Evolutionary conservation across 2,113 vertebrate genomes (phyloP).

Genomic region (Plestiodon gilberti): DNA sequence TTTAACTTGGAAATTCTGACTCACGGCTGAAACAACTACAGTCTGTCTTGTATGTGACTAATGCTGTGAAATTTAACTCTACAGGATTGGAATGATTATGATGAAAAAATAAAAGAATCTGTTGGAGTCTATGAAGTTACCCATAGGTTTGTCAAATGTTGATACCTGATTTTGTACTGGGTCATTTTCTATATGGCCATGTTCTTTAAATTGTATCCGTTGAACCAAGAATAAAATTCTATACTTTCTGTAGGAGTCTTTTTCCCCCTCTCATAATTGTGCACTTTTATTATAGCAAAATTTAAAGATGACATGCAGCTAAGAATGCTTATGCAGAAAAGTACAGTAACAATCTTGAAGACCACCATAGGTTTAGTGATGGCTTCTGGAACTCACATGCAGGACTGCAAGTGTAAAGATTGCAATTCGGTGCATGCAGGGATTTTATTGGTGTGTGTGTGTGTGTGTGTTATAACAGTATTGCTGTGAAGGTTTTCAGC

Average conservation of each 20-base stretch:
- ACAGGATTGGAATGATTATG: conserved; percentile 98
- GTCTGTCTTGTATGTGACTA: conserved; percentile 36
- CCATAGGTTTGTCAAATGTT: conserved; percentile 94
- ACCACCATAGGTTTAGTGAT: background rate
- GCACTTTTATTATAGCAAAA: background rate
- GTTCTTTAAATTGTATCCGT: conserved; percentile 16
- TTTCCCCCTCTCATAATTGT: background rate
- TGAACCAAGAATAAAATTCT: conserved; percentile 41
- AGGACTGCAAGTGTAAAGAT: background rate
- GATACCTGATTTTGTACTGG: conserved; percentile 28
- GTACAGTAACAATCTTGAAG: background rate
- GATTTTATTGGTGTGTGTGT: background rate
- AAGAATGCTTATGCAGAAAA: background rate
- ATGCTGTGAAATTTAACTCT: conserved; percentile 49
- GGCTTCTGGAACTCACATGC: background rate
- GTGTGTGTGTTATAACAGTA: background rate
- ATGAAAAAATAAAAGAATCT: conserved; percentile 90
- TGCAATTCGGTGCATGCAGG: background rate
- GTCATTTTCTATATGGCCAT: conserved; percentile 18
- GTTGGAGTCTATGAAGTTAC: conserved; percentile 97
- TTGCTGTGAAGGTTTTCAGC: background rate
- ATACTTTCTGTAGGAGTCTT: conserved; percentile 22
- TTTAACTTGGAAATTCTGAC: conserved; percentile 20
- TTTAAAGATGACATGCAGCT: background rate
- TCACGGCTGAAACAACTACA: background rate